Conservation (phyloP, 2,888 invertebrate genomes). For the Scaptomyza cyrtandrae region DNA sequence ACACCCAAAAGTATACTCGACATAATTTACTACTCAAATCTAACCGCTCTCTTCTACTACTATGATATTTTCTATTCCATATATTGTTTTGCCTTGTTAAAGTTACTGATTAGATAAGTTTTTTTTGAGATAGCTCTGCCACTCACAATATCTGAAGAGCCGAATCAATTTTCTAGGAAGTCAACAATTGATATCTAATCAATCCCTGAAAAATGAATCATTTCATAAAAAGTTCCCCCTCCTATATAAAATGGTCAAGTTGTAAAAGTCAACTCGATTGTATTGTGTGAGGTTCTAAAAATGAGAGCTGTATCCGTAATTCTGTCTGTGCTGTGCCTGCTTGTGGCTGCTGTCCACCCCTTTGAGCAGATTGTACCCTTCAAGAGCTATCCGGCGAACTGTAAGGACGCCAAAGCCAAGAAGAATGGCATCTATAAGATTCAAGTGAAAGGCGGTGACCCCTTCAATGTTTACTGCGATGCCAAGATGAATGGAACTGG, state of each 20-base stretch:
- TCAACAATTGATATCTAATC: conserved; percentile 36
- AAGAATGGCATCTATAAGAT: conserved; percentile 47
- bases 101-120: background rate
- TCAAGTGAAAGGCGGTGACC: conserved; percentile 52
- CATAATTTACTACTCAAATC: background rate
- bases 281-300: background rate
- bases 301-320: conserved; percentile 26
- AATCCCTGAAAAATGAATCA: conserved; percentile 20
- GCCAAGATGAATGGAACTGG: conserved; percentile 86
- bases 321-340: conserved; percentile 20
- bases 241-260: conserved; percentile 18
- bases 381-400: conserved; percentile 40
- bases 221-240: background rate
- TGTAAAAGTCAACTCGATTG: conserved; percentile 8
- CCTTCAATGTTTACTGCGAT: conserved; percentile 86
- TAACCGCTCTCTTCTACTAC: background rate
- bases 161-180: conserved; percentile 15
- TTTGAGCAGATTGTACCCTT: conserved; percentile 14
- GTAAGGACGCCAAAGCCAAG: conserved; percentile 48
- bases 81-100: background rate
- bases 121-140: background rate
- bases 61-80: background rate
- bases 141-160: conserved; percentile 14
- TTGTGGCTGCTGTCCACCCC: conserved; percentile 14
- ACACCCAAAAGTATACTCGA: conserved; percentile 52